Evolutionary conservation across 2,797 vertebrate species (phyloP), one percentile per base, ranked within the genome.

Genomic region (Oreonectes daqikongensis): DNA sequence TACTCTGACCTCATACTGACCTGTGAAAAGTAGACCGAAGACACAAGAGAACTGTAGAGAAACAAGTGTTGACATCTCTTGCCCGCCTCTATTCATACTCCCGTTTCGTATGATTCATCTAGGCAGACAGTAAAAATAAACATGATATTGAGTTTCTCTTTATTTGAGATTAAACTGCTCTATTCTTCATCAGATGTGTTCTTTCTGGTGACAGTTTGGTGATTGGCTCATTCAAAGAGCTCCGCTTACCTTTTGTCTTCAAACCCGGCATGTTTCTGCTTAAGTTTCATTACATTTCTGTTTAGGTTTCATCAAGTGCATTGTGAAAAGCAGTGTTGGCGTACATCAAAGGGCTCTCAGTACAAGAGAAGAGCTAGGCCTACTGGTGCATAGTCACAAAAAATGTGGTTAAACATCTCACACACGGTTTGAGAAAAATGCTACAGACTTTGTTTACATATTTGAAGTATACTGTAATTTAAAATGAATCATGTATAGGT

Each of bases 1-100:
- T 64, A 55, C 64, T 32, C 40, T 83, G 86, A 84, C 85, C 88
- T 88, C 72, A 75, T 52, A 44, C n/a, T 86, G 87, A 92, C 87
- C 89, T 57, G 67, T 8, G 65, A 77, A 89, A 90, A 87, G 68
- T 83, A 75, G 75, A 80, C 86, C 84, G 81, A 67, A 81, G 83
- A 84, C 84, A 57, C n/a, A 28, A 6, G 11, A 69, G 53, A 69
- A 60, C 18, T 35, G 48, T 59, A 68, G 26, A 67, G 15, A 59
- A 68, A 75, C 59, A 15, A 42, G 55, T n/a, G 65, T 76, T 76
- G 65, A 76, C 28, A 40, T 69, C 30, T 50, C 30, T 20, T n/a
- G 68, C 24, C 64, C 40, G n/a, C 14, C n/a, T 44, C 38, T 26
- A 40, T n/a, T 40, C 24, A 35, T 9, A 28, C 53, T 48, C 64